Evolutionary conservation across 2,113 vertebrate genomes (phyloP).

Genomic region (Haemorhous mexicanus): DNA sequence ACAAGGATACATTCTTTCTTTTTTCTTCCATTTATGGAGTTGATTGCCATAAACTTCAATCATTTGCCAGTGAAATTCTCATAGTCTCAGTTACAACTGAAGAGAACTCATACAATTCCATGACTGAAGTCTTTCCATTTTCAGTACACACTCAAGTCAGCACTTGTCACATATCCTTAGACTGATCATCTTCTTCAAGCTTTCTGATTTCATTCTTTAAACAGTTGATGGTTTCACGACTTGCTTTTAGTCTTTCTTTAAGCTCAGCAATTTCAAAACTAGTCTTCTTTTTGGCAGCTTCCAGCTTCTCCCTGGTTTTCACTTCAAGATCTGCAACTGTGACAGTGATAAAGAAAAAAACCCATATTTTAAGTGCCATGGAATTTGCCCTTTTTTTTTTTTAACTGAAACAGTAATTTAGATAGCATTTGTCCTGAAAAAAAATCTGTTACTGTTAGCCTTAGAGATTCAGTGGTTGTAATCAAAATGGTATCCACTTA

Average conservation of each 20-base stretch:
- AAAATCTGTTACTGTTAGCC: neutral
- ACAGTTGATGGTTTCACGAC: constrained; percentile 96
- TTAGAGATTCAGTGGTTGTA: neutral
- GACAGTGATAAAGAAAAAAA: neutral
- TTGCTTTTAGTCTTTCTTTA: constrained; percentile 97
- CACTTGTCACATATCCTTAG: constrained; percentile 86
- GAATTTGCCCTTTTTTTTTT: neutral
- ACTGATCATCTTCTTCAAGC: constrained; percentile 95
- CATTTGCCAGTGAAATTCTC: neutral
- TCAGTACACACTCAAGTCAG: neutral
- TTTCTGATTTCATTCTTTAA: constrained; percentile 95
- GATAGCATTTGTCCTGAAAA: neutral
- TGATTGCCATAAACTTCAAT: neutral
- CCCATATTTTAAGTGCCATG: neutral
- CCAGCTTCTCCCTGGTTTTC: constrained; percentile 94
- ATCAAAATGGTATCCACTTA: neutral
- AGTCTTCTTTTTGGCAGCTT: constrained; percentile 94
- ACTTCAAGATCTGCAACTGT: constrained; percentile 92
- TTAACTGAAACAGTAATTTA: neutral
- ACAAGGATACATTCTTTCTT: neutral
- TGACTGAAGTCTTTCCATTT: neutral
- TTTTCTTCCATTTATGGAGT: neutral
- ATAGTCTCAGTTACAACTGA: neutral
- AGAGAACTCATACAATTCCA: neutral
- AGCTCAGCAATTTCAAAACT: constrained; percentile 96